Conservation (phyloP, 2,888 invertebrate species). For the Calameuta filiformis region DNA sequence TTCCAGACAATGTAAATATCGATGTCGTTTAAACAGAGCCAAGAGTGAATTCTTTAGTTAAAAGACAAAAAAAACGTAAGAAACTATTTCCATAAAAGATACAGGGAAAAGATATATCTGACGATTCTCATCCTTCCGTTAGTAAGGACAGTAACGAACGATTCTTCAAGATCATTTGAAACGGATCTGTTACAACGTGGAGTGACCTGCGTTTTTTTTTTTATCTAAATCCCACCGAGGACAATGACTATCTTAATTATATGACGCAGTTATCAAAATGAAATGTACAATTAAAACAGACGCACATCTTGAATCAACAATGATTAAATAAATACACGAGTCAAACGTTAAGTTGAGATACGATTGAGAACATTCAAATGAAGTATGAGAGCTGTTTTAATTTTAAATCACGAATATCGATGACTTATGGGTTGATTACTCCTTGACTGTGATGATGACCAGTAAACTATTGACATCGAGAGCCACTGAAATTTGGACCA, state of each 20-base stretch:
- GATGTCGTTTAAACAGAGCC: too few relatives aligned
- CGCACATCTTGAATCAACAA: background rate
- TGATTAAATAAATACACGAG: background rate
- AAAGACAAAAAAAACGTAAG: too few relatives aligned
- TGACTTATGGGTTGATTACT: background rate
- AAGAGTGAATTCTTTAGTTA: too few relatives aligned
- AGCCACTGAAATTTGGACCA: conserved; percentile 36
- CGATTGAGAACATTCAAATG: background rate
- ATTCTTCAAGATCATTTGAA: background rate
- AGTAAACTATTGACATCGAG: conserved; percentile 7
- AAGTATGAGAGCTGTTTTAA: background rate
- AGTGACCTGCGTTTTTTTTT: background rate
- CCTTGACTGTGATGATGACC: background rate
- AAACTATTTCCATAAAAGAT: too few relatives aligned
- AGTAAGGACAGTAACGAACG: too few relatives aligned
- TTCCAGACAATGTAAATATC: background rate
- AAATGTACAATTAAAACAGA: background rate
- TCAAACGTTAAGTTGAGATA: background rate
- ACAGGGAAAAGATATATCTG: too few relatives aligned
- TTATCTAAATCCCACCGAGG: background rate
- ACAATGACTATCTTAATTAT: background rate
- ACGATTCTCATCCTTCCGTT: too few relatives aligned
- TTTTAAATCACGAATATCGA: background rate
- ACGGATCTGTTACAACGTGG: background rate
- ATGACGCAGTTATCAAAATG: background rate